Conservation (phyloP, 2,888 invertebrate genomes). For the Muscina levida region DNA sequence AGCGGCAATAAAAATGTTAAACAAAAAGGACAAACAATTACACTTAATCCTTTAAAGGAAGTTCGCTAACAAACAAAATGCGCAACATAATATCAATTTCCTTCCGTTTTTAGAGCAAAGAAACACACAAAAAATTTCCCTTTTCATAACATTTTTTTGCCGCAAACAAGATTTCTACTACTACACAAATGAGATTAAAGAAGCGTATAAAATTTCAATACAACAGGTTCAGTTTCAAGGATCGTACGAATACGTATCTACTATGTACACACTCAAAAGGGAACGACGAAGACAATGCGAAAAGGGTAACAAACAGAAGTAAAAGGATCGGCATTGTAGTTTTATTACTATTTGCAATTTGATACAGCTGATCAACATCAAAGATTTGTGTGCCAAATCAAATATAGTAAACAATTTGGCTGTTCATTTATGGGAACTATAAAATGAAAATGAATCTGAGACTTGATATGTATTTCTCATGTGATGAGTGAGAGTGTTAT, state of each 20-base stretch:
- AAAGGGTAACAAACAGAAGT: background rate
- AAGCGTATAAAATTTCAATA: slow-evolving; percentile 41
- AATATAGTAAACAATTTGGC: background rate
- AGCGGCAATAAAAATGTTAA: slow-evolving; percentile 20
- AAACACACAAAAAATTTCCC: background rate
- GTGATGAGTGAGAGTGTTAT: slow-evolving; percentile 24
- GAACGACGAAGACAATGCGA: background rate
- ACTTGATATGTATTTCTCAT: slow-evolving; percentile 2
- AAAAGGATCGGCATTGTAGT: background rate
- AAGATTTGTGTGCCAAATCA: slow-evolving; percentile 49
- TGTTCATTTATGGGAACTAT: background rate
- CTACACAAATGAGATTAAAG: slow-evolving; percentile 10
- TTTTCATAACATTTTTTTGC: slow-evolving; percentile 23
- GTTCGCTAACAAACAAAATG: slow-evolving; percentile 24
- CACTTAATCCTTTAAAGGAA: slow-evolving; percentile 38
- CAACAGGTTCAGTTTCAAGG: slow-evolving; percentile 58
- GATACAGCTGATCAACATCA: slow-evolving; percentile 47
- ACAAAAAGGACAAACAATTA: slow-evolving; percentile 50
- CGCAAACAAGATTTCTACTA: too few species aligned
- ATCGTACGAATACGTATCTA: background rate
- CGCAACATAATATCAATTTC: slow-evolving; percentile 53
- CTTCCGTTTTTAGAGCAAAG: slow-evolving; percentile 44
- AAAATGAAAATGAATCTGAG: too few species aligned
- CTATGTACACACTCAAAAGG: background rate
- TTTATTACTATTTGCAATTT: slow-evolving; percentile 53